Evolutionary conservation across 2,113 vertebrate species (phyloP), one percentile per base, ranked within the genome.

Genomic region (Neogobius melanostomus): DNA sequence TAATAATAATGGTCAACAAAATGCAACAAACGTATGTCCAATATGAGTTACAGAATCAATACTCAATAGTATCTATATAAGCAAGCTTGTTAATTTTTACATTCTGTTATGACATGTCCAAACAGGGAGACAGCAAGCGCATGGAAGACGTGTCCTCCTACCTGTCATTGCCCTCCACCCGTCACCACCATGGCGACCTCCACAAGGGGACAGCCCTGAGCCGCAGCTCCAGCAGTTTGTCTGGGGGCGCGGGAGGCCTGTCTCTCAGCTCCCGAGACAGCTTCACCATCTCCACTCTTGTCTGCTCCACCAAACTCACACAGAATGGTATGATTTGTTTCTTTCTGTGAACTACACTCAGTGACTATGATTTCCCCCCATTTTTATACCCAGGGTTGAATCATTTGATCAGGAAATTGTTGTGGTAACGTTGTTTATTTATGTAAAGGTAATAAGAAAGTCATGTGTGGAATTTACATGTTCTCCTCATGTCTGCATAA

Each of bases 241-340:
- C 87, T 0, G 87, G 83, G 2, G 8, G 82, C 6, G 79, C 85
- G 0, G 95, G 94, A 11, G 95, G 93, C 0, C 93, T 99, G 12
- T 97, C 97, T 0, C 87, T 95, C 80, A 99, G 95, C 93, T 94
- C 95, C 28, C 91, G 96, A 72, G 98, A 99, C 88, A 89, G 88
- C 6, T 98, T 99, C 85, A 92, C 54, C 80, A 97, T 99, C 83
- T 94, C 95, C 47, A 98, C 95, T 1, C 93, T 99, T n/a, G 96
- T 99, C 80, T 99, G 98, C 79, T 99, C 98, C 61, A 99, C 97
- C 8, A 99, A 99, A 80, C 88, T 99, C 84, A 99, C 98, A n/a
- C 98, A 99, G 90, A 99, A 99, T 1, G 97, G 98, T 99, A 77
- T 2, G 75, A 54, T 67, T 43, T 7, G 68, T 66, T n/a, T 56